These are phyloP conservation scores for Pyrocoelia pectoralis DNA, from an alignment of 2,888 invertebrate species.

Conservation along the genomic window DNA sequence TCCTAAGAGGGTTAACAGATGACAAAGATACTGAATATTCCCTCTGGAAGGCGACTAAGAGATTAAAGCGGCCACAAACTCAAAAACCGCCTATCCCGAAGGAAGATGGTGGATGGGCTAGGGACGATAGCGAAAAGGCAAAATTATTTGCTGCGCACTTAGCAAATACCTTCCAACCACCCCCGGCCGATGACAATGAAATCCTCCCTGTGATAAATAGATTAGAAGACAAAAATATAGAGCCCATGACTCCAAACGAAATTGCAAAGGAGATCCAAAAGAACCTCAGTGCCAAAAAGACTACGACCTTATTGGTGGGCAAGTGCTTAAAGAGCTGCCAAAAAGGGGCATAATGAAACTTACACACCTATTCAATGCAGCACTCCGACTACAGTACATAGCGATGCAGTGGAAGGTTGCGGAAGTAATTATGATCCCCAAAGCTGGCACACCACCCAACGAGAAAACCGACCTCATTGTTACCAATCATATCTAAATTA, in stretches of 20 bases:
- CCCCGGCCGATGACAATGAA: background rate
- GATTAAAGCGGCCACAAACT: background rate
- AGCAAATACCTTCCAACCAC: conserved; percentile 18
- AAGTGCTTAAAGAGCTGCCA: conserved; percentile 40
- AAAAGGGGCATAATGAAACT: conserved; percentile 38
- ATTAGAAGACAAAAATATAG: background rate
- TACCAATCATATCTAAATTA: conserved; percentile 40
- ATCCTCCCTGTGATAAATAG: background rate
- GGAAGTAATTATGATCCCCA: conserved; percentile 31
- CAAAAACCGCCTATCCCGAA: background rate
- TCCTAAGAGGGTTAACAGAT: conserved; percentile 21
- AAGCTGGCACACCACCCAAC: conserved; percentile 40
- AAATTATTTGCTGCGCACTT: conserved; percentile 12
- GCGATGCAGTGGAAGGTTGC: conserved; percentile 43
- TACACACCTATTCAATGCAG: conserved; percentile 42
- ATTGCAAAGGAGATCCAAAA: conserved; percentile 20
- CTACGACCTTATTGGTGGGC: conserved; percentile 44
- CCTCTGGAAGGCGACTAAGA: conserved; percentile 30
- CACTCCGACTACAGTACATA: conserved; percentile 38
- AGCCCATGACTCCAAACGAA: conserved; percentile 17
- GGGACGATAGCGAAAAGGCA: conserved; percentile 4
- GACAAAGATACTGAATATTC: conserved; percentile 18
- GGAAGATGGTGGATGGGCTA: background rate
- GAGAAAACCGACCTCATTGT: conserved; percentile 41
- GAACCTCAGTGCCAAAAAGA: conserved; percentile 33